Base-by-base conservation (phyloP, 2,113 vertebrate species). In the Oncorhynchus masou region DNA sequence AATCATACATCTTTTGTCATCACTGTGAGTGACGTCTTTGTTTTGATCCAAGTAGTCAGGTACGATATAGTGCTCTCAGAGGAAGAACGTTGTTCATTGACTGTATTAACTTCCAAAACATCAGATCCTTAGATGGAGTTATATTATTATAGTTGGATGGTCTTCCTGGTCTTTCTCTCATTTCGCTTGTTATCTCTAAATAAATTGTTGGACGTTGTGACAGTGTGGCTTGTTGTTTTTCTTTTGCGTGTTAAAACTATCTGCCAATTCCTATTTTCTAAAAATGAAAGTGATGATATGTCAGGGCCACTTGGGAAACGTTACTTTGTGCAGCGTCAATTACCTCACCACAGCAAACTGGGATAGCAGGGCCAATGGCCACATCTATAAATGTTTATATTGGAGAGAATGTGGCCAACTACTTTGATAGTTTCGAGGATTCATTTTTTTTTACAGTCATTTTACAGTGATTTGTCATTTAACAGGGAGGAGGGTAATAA, bases 331-430 rank as follows among this genome's bases (percentile, higher is more conserved):
- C 66, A 49, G 60, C 29, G 24, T 74, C 68, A 79, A 64, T 67
- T 71, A 69, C 31, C 48, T 81, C 81, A 75, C 68, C 39, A 57
- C 39, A 77, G 70, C 54, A 62, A 68, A 67, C 39, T 25, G 64
- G 39, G 39, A 45, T 45, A 11, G 16, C 54, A 71, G 74, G 20
- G 60, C 48, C 74, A 75, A 75, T 49, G 34, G 39, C 70, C 76
- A 9, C 64, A 78, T 67, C 68, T 73, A 81, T 73, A 74, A 83
- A 81, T 51, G 27, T 70, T 80, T 73, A 72, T 62, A 64, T 62
- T 31, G n/a, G 22, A 24, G 25, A 71, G 70, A 79, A 19, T 25
- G 62, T 29, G 79, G 72, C 77, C 65, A 76, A 74, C 45, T 70
- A 66, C 45, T 71, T 31, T 59, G 59, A 79, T 70, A 71, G 71